phyloP scores from a whole-genome alignment of 2,797 vertebrate genomes.

The Centroberyx gerrardi region DNA sequence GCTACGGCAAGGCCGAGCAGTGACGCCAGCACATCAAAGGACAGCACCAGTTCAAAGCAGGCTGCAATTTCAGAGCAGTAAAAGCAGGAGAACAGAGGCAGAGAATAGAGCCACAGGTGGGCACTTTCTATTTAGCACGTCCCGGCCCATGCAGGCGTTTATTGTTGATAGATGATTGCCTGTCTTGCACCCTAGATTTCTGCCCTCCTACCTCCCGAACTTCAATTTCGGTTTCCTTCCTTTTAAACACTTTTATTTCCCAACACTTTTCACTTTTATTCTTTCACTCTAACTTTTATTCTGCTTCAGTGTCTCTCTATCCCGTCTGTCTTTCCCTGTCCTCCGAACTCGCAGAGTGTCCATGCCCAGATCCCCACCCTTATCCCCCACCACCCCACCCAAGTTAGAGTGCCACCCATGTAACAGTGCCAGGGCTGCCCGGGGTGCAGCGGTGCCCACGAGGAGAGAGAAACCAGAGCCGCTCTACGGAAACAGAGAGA shows the following conservation, averaged over 20 bases:
- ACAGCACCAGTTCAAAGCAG: slow-evolving; percentile 67
- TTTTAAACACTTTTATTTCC: slow-evolving; percentile 18
- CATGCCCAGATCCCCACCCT: slow-evolving; percentile 13
- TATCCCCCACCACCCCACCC: slow-evolving; percentile 40
- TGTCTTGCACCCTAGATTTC: slow-evolving; percentile 31
- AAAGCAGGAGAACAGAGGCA: slow-evolving; percentile 56
- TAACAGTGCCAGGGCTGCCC: slow-evolving; percentile 67
- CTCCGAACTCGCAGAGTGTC: background rate
- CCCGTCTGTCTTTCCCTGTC: background rate
- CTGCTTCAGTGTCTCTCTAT: background rate
- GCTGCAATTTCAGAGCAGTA: slow-evolving; percentile 74
- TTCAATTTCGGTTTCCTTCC: slow-evolving; percentile 30
- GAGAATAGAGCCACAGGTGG: slow-evolving; percentile 80
- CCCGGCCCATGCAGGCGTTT: slow-evolving; percentile 47
- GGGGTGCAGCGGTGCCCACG: slow-evolving; percentile 70
- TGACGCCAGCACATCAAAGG: slow-evolving; percentile 74
- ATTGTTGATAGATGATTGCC: slow-evolving; percentile 76
- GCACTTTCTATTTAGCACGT: slow-evolving; percentile 62
- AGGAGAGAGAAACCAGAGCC: slow-evolving; percentile 54
- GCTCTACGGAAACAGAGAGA: slow-evolving; percentile 57
- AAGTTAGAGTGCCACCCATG: slow-evolving; percentile 57
- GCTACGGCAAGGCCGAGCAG: slow-evolving; percentile 50
- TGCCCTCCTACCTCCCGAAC: slow-evolving; percentile 18
- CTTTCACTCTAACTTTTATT: slow-evolving; percentile 12
- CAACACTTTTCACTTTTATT: slow-evolving; percentile 17